Evolutionary conservation across 2,797 vertebrate species (phyloP), one percentile per base, ranked within the genome.

Genomic region (Crocidura indochinensis): DNA sequence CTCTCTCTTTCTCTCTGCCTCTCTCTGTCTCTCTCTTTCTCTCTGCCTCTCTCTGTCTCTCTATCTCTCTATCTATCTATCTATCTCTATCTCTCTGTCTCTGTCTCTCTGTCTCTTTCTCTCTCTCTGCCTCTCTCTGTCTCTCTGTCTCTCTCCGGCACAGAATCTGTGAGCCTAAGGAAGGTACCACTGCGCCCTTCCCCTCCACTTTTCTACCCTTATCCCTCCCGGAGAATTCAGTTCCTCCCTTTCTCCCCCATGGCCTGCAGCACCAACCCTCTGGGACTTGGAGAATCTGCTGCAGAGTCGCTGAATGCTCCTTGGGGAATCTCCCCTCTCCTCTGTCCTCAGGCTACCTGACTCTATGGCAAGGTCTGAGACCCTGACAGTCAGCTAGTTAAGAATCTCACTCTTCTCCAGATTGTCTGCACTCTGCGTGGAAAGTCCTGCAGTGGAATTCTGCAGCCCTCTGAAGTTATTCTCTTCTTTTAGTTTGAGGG

Each of bases 91-190:
- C 38, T 38, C 38, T 38, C 38, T 38, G 2, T 38, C 38, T 38
- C 38, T 38, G 2, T 38, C 38, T 38, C 38, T 38, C 38, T 38
- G 2, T 38, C 92, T 87, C 64, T 84, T 84, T 75, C 77, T 86
- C 89, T 78, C 7, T 73, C 49, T 65, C 47, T 73, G 24, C 26
- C 84, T 10, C 78, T 73, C 81, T 76, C n/a, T 31, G 72, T 53
- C 49, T 46, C 14, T 46, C 0, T 6, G 2, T n/a, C 84, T 92
- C 86, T 76, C 77, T 91, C 76, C 74, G 78, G 29, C 0, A 17
- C 46, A 65, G 73, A 80, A 27, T 75, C 7, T 17, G 47, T 81
- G 77, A 75, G 81, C 94, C 84, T 72, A 81, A 94, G 92, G 89
- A 84, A 94, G 91, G 87, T 87, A 69, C 81, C 46, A 1, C 84